These are phyloP conservation scores for Scotopteryx bipunctaria DNA, from an alignment of 2,888 invertebrate genomes.

Conservation along the genomic window DNA sequence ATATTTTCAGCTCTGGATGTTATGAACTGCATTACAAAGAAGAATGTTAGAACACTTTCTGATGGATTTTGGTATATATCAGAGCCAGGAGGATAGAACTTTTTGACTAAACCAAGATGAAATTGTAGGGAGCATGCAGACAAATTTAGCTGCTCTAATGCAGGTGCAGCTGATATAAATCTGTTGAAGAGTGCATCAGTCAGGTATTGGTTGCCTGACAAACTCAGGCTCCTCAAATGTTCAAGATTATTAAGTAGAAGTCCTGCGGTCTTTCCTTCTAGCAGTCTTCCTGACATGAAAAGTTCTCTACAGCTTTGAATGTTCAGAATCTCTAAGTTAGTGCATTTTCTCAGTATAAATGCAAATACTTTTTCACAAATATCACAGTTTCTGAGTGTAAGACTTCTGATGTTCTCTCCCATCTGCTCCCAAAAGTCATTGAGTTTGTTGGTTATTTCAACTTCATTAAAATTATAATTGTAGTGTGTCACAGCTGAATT, in stretches of 20 bases:
- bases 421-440: slow-evolving; percentile 82
- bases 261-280: slow-evolving; percentile 84
- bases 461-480: slow-evolving; percentile 80
- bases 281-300: slow-evolving; percentile 88
- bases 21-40: slow-evolving; percentile 84
- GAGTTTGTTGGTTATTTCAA: slow-evolving; percentile 78
- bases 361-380: slow-evolving; percentile 85
- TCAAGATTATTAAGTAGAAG: slow-evolving; percentile 70
- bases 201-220: slow-evolving; percentile 87
- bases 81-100: slow-evolving; percentile 84
- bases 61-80: slow-evolving; percentile 77
- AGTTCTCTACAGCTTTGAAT: slow-evolving; percentile 87
- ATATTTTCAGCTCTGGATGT: slow-evolving; percentile 77
- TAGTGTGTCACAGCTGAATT: slow-evolving; percentile 70
- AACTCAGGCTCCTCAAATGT: slow-evolving; percentile 82
- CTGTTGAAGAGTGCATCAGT: slow-evolving; percentile 89
- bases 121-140: slow-evolving; percentile 88
- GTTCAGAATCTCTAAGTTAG: slow-evolving; percentile 82
- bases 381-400: slow-evolving; percentile 84
- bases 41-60: slow-evolving; percentile 88
- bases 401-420: slow-evolving; percentile 80
- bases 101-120: slow-evolving; percentile 86
- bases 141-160: slow-evolving; percentile 84
- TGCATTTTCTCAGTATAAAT: slow-evolving; percentile 81
- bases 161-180: slow-evolving; percentile 84